Conservation (phyloP, 2,113 vertebrate genomes). For the Tor tambroides region DNA sequence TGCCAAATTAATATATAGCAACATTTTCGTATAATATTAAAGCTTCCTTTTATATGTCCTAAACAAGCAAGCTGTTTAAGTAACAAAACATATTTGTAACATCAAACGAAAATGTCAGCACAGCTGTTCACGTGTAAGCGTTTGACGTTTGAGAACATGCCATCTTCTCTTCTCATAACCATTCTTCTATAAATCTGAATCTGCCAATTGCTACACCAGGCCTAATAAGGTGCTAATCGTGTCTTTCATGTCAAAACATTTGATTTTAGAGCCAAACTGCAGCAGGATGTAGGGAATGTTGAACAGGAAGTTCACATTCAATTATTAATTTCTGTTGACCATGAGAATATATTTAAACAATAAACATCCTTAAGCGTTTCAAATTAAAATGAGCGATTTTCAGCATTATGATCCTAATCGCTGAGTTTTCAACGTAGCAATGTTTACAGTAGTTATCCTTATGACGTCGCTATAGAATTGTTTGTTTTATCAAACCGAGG, state of each 20-base stretch:
- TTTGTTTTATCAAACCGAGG: slow-evolving; percentile 71
- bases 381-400: not conserved
- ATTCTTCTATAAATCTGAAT: slow-evolving; percentile 37
- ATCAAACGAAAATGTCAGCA: slow-evolving; percentile 8
- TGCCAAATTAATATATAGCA: not conserved
- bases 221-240: slow-evolving; percentile 73
- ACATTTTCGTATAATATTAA: not conserved
- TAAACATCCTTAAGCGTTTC: not conserved
- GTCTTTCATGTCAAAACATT: slow-evolving; percentile 72
- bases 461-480: not conserved
- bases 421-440: slow-evolving; percentile 24
- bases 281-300: slow-evolving; percentile 47
- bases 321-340: not conserved
- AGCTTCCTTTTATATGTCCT: not conserved
- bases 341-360: not conserved
- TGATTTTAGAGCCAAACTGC: slow-evolving; percentile 65
- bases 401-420: not conserved
- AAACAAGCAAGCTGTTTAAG: not conserved
- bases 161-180: slow-evolving; percentile 16
- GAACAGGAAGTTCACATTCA: slow-evolving; percentile 64
- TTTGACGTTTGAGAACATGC: slow-evolving; percentile 12
- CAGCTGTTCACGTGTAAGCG: not conserved
- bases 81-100: not conserved
- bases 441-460: slow-evolving; percentile 25
- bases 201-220: slow-evolving; percentile 55